Conservation (phyloP, 1,140 invertebrate species). For the Planococcus citri region DNA sequence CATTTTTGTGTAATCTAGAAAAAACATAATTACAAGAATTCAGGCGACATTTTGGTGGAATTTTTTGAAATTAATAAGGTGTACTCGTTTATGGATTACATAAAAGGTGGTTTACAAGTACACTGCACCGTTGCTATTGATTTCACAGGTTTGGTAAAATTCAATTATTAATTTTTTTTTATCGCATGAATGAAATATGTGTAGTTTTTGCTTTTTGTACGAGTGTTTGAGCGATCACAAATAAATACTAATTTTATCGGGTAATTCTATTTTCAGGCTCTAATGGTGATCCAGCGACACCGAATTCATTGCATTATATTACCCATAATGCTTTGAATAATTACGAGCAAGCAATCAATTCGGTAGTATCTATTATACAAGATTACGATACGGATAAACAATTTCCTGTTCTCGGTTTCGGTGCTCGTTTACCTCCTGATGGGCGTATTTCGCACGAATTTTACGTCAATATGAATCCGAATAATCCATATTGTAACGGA, state of each 20-base stretch:
- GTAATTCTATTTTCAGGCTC: slow-evolving; percentile 38
- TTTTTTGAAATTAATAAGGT: slow-evolving; percentile 33
- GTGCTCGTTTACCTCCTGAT: slow-evolving; percentile 40
- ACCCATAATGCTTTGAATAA: slow-evolving; percentile 37
- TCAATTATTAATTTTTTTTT: neutral
- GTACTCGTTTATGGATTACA: slow-evolving; percentile 45
- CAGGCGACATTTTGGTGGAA: slow-evolving; percentile 32
- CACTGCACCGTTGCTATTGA: slow-evolving; percentile 46
- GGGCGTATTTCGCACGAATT: slow-evolving; percentile 45
- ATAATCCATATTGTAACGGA: slow-evolving; percentile 43
- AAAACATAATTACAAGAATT: slow-evolving; percentile 32
- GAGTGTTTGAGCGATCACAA: neutral
- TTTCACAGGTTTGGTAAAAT: slow-evolving; percentile 36
- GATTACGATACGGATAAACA: slow-evolving; percentile 45
- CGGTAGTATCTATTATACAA: slow-evolving; percentile 50
- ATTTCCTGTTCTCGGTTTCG: slow-evolving; percentile 46
- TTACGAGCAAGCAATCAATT: slow-evolving; percentile 44
- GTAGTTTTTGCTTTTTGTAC: neutral
- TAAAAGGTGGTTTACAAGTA: slow-evolving; percentile 42
- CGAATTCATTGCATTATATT: slow-evolving; percentile 45
- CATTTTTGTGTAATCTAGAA: slow-evolving; percentile 26
- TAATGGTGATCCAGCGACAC: slow-evolving; percentile 44
- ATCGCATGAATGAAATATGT: neutral
- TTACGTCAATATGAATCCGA: slow-evolving; percentile 43
- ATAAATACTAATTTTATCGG: neutral